Percentiles rank a stretch among this genome's conserved stretches.
These are phyloP conservation scores for Phodopus roborovskii DNA, from an alignment of 2,113 vertebrate species.

Conservation along the genomic window DNA sequence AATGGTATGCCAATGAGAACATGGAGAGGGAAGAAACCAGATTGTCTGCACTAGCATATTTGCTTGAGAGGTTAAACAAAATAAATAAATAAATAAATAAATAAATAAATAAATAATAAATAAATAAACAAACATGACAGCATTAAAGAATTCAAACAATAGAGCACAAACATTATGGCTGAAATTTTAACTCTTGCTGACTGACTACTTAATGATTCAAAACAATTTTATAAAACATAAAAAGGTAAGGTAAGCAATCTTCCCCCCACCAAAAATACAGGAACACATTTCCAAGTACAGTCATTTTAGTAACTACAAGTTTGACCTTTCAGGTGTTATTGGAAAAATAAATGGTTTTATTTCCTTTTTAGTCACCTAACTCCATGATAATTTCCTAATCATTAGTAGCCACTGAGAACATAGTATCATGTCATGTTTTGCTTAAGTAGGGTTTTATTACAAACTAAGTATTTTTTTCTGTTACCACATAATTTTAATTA, in stretches of 20 bases:
- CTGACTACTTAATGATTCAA: background rate
- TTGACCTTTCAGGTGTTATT: conserved; percentile 29
- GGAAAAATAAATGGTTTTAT: background rate
- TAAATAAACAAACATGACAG: conserved; percentile 57
- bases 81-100: conserved; percentile 40
- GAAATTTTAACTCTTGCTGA: conserved; percentile 51
- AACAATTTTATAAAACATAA: conserved; percentile 5
- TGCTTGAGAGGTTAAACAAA: conserved; percentile 75
- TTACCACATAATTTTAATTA: conserved; percentile 22
- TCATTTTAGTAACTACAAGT: conserved; percentile 31
- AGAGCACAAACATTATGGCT: conserved; percentile 70
- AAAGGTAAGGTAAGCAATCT: conserved; percentile 67
- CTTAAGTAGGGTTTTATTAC: background rate
- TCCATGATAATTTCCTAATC: background rate
- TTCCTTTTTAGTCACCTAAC: background rate
- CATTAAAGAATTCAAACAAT: conserved; percentile 69
- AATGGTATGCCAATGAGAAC: conserved; percentile 86
- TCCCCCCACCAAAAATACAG: background rate
- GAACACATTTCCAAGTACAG: conserved; percentile 9
- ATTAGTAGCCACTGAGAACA: background rate
- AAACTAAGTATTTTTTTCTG: background rate
- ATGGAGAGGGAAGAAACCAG: conserved; percentile 87
- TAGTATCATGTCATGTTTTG: background rate
- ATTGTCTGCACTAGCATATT: conserved; percentile 84
- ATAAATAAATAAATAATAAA: conserved; percentile 25